Evolutionary conservation across 2,113 vertebrate genomes (phyloP).

Genomic region (Reinhardtius hippoglossoides): DNA sequence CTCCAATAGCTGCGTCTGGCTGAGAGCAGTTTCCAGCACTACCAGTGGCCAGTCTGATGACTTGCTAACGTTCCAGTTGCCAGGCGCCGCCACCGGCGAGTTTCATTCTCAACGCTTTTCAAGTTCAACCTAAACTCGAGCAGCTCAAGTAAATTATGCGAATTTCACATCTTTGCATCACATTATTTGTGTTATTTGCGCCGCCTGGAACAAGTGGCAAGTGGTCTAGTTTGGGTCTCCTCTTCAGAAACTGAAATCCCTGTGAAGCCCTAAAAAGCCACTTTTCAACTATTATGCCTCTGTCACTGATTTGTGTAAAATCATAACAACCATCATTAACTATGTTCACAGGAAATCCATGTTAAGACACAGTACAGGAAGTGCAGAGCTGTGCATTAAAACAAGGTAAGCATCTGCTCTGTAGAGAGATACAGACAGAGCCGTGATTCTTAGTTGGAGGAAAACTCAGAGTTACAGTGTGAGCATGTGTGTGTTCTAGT

Average conservation of each 20-base stretch:
- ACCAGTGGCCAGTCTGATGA: too few species aligned
- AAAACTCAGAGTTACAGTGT: constrained; percentile 49
- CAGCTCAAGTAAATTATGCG: too few species aligned
- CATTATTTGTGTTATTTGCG: too few species aligned
- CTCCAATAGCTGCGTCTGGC: too few species aligned
- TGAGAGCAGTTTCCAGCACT: too few species aligned
- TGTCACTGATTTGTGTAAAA: background rate
- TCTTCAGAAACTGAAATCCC: constrained; percentile 1
- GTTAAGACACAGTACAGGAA: constrained; percentile 32
- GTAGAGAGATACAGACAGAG: constrained; percentile 33
- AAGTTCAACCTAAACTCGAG: too few species aligned
- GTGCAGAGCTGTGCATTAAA: constrained; percentile 25
- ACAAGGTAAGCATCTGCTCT: constrained; percentile 48
- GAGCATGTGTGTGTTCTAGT: constrained; percentile 32
- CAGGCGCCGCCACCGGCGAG: too few species aligned
- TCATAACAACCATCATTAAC: constrained; percentile 48
- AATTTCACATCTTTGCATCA: too few species aligned
- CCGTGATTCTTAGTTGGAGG: constrained; percentile 44
- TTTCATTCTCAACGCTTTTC: too few species aligned
- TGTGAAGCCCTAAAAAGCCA: background rate
- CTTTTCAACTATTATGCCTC: background rate
- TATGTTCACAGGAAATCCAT: constrained; percentile 28
- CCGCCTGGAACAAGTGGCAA: too few species aligned
- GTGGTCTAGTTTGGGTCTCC: background rate
- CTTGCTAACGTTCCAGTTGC: too few species aligned